Base-by-base conservation (phyloP, 2,113 vertebrate species). In the Theropithecus gelada region DNA sequence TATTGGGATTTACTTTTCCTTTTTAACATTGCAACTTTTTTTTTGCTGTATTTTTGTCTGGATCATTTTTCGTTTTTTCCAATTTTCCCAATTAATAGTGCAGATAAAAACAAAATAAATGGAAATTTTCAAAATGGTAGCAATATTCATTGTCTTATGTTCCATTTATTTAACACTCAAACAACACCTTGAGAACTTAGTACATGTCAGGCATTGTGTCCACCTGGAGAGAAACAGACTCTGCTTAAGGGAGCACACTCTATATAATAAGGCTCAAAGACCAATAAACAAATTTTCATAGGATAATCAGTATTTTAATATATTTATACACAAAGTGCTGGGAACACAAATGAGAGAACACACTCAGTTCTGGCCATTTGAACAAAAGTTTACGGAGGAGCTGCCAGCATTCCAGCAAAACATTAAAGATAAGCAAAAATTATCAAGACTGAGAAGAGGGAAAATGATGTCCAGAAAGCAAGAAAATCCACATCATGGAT, bases 211-310 rank as follows among this genome's bases (percentile, higher is more conserved):
- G 38, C 79, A 87, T 25, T 68, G n/a, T 80, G 61, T 45, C 55
- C 84, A 32, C 55, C 18, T 88, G 30, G 25, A 48, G 55, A 91
- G 52, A 79, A 95, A 50, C 11, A 80, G 70, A 50, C 8, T 87
- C 10, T 88, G 38, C 30, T 85, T 83, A 30, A 45, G 16, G 52
- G 8, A 94, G 17, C 14, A 35, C 3, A 13, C 52, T 84, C 59
- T 27, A 6, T 32, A 35, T 30, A 32, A 17, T n/a, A 8, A 61
- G 64, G 9, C 12, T 88, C 3, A 68, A 61, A 94, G 30, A 52
- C 85, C 93, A 96, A 81, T 27, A 76, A 93, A 64, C 52, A 89
- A 88, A 88, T 55, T 5, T 84, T 88, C 85, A 91, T 22, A 20
- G 64, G 38, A 22, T 88, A 35, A 50, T 89, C 45, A 55, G 3